phyloP scores from a whole-genome alignment of 1,140 invertebrate genomes.

The Drosophila rufa region DNA sequence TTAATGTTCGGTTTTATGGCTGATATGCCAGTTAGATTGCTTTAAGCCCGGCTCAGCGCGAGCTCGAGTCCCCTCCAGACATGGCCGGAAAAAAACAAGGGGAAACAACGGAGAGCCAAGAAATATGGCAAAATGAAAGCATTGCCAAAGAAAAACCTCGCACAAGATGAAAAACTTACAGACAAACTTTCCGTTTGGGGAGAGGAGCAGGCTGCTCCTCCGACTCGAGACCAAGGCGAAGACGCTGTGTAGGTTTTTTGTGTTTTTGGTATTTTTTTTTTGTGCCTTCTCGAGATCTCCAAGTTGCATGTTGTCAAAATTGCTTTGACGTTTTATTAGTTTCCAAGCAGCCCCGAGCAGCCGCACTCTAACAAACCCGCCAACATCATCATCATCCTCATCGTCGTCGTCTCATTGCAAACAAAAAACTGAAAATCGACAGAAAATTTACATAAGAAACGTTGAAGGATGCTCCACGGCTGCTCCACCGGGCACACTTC shows the following conservation, averaged over 20 bases:
- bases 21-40: slow-evolving; percentile 60
- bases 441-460: slow-evolving; percentile 74
- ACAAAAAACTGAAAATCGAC: slow-evolving; percentile 35
- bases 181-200: slow-evolving; percentile 61
- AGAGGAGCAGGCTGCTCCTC: slow-evolving; percentile 38
- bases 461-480: slow-evolving; percentile 72
- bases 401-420: slow-evolving; percentile 25
- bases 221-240: slow-evolving; percentile 22
- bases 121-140: slow-evolving; percentile 67
- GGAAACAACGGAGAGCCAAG: slow-evolving; percentile 17
- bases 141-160: slow-evolving; percentile 44
- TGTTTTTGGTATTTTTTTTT: slow-evolving; percentile 27
- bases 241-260: slow-evolving; percentile 25
- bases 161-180: slow-evolving; percentile 44
- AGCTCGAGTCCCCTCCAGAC: slow-evolving; percentile 25
- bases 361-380: slow-evolving; percentile 49
- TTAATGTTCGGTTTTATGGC: slow-evolving; percentile 63
- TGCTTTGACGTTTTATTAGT: slow-evolving; percentile 83
- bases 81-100: slow-evolving; percentile 9
- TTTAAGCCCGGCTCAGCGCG: slow-evolving; percentile 53
- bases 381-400: slow-evolving; percentile 36
- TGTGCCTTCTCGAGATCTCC: slow-evolving; percentile 38
- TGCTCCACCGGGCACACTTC: slow-evolving; percentile 46
- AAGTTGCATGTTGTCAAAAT: slow-evolving; percentile 74
- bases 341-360: slow-evolving; percentile 52